These are phyloP conservation scores for Papilio dardanus DNA, from an alignment of 1,140 invertebrate genomes.

Conservation along the genomic window DNA sequence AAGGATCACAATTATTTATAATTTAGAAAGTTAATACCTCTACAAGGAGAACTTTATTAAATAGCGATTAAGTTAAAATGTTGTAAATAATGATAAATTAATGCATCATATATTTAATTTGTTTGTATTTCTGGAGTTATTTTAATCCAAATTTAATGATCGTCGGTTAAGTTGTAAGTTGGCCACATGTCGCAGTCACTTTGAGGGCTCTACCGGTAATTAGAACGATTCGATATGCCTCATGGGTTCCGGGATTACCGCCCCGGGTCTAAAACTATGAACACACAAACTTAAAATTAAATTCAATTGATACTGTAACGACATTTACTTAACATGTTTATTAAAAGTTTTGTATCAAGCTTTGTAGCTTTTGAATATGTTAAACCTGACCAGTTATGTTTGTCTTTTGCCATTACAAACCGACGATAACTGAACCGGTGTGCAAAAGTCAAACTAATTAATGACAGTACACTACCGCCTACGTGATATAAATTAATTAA, in stretches of 20 bases:
- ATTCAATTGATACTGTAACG: not conserved
- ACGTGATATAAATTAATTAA: too few relatives aligned
- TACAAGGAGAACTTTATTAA: not conserved
- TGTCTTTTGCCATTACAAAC: too few relatives aligned
- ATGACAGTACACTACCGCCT: too few relatives aligned
- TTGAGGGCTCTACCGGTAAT: constrained; percentile 57
- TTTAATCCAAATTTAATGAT: constrained; percentile 43
- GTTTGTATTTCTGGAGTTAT: constrained; percentile 17
- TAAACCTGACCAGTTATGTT: too few relatives aligned
- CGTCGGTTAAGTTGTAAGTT: constrained; percentile 44
- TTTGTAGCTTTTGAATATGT: not conserved
- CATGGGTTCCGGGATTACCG: constrained; percentile 56
- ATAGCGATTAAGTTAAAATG: not conserved
- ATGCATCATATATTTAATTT: constrained; percentile 16
- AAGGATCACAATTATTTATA: too few relatives aligned
- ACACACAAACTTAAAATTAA: constrained; percentile 35
- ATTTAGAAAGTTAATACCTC: too few relatives aligned
- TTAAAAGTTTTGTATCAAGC: not conserved
- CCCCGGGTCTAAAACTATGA: not conserved
- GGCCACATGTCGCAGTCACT: constrained; percentile 66
- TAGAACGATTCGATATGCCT: constrained; percentile 68
- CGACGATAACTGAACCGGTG: too few relatives aligned
- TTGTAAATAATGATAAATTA: constrained; percentile 1
- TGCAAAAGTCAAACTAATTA: too few relatives aligned
- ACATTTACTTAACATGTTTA: not conserved